These are phyloP conservation scores for Zophobas atratus DNA, from an alignment of 1,140 invertebrate species.

Conservation along the genomic window DNA sequence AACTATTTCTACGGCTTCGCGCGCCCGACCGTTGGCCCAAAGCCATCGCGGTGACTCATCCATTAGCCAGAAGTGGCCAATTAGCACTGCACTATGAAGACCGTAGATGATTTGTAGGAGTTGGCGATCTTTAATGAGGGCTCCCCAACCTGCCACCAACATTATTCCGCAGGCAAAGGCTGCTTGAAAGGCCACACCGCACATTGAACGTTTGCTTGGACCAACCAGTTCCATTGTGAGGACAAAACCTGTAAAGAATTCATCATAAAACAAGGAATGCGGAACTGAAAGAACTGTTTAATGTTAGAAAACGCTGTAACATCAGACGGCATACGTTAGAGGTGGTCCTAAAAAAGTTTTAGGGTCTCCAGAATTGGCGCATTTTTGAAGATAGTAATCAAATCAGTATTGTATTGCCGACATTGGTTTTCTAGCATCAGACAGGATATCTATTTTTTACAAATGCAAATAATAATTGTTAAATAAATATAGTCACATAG, in stretches of 20 bases:
- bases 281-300: no score
- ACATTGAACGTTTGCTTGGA: slow-evolving; percentile 83
- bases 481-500: no score
- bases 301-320: no score
- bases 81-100: slow-evolving; percentile 79
- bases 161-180: slow-evolving; percentile 88
- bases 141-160: slow-evolving; percentile 86
- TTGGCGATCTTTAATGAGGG: slow-evolving; percentile 82
- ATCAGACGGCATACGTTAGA: no score
- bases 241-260: slow-evolving; percentile 79
- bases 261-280: not conserved
- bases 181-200: slow-evolving; percentile 86
- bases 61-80: slow-evolving; percentile 89
- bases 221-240: slow-evolving; percentile 91
- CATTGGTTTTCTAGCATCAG: no score
- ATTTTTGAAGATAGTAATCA: no score
- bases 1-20: slow-evolving; percentile 81
- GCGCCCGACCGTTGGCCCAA: slow-evolving; percentile 82
- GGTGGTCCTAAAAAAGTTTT: no score
- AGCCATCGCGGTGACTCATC: slow-evolving; percentile 90
- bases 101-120: slow-evolving; percentile 86
- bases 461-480: no score
- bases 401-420: no score
- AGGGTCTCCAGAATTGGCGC: no score
- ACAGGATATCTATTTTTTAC: no score